A percentile compares a stretch with the other conserved stretches of the same genome.
phyloP scores from a whole-genome alignment of 1,140 invertebrate genomes.

The Diploscapter pachys region DNA sequence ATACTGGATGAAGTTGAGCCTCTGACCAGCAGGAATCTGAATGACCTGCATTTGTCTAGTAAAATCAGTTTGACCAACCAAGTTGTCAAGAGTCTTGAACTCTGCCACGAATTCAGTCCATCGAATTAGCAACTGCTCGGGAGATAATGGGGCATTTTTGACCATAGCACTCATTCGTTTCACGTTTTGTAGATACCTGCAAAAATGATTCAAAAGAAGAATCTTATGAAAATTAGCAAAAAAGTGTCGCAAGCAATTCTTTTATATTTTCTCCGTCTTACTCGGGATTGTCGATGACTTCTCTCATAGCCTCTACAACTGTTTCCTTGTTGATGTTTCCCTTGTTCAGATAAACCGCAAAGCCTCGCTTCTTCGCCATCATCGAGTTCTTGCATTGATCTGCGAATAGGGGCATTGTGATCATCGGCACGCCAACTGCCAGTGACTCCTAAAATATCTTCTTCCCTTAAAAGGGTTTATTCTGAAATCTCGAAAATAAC shows the following conservation, averaged over 20 bases:
- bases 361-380: constrained; percentile 35
- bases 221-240: not conserved
- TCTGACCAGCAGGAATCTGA: constrained; percentile 21
- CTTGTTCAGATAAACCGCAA: constrained; percentile 28
- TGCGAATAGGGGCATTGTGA: constrained; percentile 46
- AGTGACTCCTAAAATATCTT: constrained; percentile 34
- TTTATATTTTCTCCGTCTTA: not conserved
- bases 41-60: too few relatives aligned
- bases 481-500: too few relatives aligned
- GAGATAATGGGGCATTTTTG: constrained; percentile 26
- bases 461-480: too few relatives aligned
- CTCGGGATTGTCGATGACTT: constrained; percentile 11
- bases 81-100: constrained; percentile 38
- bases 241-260: not conserved
- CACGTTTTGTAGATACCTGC: constrained; percentile 20
- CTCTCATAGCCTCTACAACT: constrained; percentile 21
- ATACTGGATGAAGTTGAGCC: constrained; percentile 35
- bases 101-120: constrained; percentile 44
- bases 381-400: constrained; percentile 43
- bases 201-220: not conserved
- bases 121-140: constrained; percentile 31
- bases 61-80: not conserved
- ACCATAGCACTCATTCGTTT: constrained; percentile 29
- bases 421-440: constrained; percentile 40
- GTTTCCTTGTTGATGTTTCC: constrained; percentile 20